These are phyloP conservation scores for Tragulus kanchil DNA, from an alignment of 2,113 vertebrate genomes.

Conservation along the genomic window DNA sequence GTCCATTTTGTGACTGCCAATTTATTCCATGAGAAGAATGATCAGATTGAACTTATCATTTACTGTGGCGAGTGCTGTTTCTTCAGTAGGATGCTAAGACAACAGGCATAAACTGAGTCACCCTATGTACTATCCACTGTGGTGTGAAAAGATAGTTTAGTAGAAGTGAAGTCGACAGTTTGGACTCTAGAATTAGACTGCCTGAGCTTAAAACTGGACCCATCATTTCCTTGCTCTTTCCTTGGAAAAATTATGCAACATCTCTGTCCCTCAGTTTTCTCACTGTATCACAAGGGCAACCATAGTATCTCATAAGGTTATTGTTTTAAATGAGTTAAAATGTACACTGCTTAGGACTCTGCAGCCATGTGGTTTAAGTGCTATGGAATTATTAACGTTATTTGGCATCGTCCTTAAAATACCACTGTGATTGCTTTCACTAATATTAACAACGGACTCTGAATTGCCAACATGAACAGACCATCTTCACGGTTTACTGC, in stretches of 20 bases:
- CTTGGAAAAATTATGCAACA: not conserved
- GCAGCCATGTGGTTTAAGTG: not conserved
- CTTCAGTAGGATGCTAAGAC: not conserved
- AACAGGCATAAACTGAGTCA: not conserved
- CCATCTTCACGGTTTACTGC: not conserved
- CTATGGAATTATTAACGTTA: not conserved
- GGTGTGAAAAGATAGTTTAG: not conserved
- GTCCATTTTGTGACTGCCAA: not conserved
- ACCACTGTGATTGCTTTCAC: not conserved
- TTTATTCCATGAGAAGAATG: not conserved
- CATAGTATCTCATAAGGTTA: not conserved
- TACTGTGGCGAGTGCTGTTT: not conserved
- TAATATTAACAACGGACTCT: not conserved
- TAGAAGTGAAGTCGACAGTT: not conserved
- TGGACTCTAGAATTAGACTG: not conserved
- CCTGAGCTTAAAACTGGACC: not conserved
- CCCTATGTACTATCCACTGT: not conserved
- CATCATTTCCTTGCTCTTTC: not conserved
- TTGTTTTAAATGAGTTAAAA: not conserved
- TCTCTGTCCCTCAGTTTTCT: not conserved
- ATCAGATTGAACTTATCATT: not conserved
- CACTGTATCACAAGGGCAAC: not conserved
- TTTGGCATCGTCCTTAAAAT: not conserved
- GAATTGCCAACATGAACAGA: not conserved
- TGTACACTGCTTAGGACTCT: not conserved